Base-by-base conservation (phyloP, 2,888 invertebrate species). In the Microctonus brassicae region DNA sequence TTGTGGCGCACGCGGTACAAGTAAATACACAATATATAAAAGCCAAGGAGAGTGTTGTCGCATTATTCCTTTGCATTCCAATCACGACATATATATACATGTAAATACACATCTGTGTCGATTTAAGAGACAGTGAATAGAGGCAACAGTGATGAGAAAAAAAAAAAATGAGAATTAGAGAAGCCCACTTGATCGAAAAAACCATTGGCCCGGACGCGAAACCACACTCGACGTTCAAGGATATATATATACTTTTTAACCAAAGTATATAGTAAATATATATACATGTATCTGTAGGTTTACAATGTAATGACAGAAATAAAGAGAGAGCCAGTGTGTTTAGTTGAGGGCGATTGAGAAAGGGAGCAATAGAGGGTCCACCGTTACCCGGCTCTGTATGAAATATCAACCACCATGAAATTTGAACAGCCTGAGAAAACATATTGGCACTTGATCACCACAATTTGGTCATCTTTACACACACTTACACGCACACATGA, bases 351-450 rank as follows among this genome's bases (percentile, higher is more conserved):
- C 7, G 47, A 17, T 7, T 17, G 47, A 47, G 47, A 47, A 47
- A n/a, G 7, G 17, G 47, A n/a, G 6, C 17, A 17, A n/a, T 47
- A 47, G 47, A 47, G 63, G 69, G 70, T 65, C 66, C 70, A 75
- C 75, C 79, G 80, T 83, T 82, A 81, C 82, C 76, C 80, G 75
- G 64, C 79, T 85, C 81, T 87, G 87, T 87, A 87, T 87, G 87
- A 86, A 87, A 87, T 87, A 87, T 87, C 87, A 87, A 87, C 86
- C 87, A 86, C 84, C 84, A 79, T 86, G 87, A 86, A 87, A 87
- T 82, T 84, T 79, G 87, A 87, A 86, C 86, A 79, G 79, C 87
- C 87, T 87, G 87, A 87, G 87, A 87, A 87, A 85, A 85, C 84
- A 47, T 47, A 17, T 70, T 80, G 76, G 75, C 80, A 73, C 63